phyloP scores from a whole-genome alignment of 2,797 vertebrate species.

The Peromyscus melanophrys region DNA sequence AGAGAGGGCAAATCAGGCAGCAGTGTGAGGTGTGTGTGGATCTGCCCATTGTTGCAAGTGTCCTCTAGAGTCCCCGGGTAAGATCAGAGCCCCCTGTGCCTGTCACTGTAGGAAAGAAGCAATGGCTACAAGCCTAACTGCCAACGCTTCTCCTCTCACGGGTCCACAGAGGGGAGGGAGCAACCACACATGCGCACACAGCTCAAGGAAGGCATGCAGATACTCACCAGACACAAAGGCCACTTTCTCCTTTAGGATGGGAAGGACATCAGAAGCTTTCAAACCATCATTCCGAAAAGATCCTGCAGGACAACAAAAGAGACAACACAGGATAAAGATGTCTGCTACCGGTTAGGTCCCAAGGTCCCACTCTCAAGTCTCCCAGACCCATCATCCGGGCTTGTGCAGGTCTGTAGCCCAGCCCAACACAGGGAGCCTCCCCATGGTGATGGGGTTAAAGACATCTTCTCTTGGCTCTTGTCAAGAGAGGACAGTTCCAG shows the following conservation, averaged over 20 bases:
- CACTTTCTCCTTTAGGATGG: constrained; percentile 98
- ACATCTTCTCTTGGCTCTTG: not conserved
- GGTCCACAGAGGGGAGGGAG: not conserved
- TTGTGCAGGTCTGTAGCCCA: not conserved
- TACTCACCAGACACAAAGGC: constrained; percentile 98
- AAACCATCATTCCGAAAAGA: constrained; percentile 96
- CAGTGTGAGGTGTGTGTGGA: accelerated
- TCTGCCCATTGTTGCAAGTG: not conserved
- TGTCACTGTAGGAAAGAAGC: not conserved
- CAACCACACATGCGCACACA: not conserved
- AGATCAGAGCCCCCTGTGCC: not conserved
- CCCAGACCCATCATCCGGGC: not conserved
- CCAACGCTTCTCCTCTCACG: not conserved
- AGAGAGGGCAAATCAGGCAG: not conserved
- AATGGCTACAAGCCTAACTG: not conserved
- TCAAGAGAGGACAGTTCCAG: not conserved
- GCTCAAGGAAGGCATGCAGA: not conserved
- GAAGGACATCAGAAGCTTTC: constrained; percentile 97
- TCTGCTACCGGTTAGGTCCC: not conserved
- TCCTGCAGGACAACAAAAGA: constrained; percentile 90
- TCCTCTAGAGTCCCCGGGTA: not conserved
- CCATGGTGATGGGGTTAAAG: not conserved
- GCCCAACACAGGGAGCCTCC: not conserved
- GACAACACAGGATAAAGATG: constrained; percentile 20
- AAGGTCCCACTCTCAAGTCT: constrained; percentile 74